Evolutionary conservation across 2,888 invertebrate species (phyloP).

Genomic region (Strigamia maritima): DNA sequence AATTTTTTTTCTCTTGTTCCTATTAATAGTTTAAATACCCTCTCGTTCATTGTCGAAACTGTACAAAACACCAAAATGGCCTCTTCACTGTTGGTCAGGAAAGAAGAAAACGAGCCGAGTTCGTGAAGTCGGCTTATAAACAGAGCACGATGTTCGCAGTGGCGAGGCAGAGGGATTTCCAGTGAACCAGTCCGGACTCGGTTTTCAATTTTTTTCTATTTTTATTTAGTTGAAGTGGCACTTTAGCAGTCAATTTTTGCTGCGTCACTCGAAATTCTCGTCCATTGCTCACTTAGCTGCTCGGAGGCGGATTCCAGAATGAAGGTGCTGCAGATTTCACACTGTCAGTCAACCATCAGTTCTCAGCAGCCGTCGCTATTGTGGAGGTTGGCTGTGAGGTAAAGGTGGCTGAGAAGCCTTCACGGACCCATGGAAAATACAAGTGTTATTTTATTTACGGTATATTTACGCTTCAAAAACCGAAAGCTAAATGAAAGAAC

Average conservation of each 20-base stretch:
- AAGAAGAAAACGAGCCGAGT: not conserved
- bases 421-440: not conserved
- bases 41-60: slow-evolving; percentile 15
- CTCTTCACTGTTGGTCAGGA: slow-evolving; percentile 7
- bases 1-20: slow-evolving; percentile 20
- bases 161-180: not conserved
- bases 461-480: too few species aligned
- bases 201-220: not conserved
- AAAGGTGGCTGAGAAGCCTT: slow-evolving; percentile 40
- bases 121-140: slow-evolving; percentile 10
- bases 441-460: not conserved
- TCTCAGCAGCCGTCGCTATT: slow-evolving; percentile 39
- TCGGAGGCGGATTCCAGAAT: not conserved
- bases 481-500: too few species aligned
- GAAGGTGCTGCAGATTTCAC: not conserved
- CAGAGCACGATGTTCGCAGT: slow-evolving; percentile 9
- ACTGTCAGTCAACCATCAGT: slow-evolving; percentile 2
- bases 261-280: slow-evolving; percentile 1
- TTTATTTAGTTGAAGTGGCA: not conserved
- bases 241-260: slow-evolving; percentile 15
- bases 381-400: slow-evolving; percentile 41
- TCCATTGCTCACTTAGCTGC: slow-evolving; percentile 19
- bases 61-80: slow-evolving; percentile 10
- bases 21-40: slow-evolving; percentile 4
- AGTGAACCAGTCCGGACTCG: not conserved